phyloP scores from a whole-genome alignment of 2,797 vertebrate species.

The Falco rusticolus region DNA sequence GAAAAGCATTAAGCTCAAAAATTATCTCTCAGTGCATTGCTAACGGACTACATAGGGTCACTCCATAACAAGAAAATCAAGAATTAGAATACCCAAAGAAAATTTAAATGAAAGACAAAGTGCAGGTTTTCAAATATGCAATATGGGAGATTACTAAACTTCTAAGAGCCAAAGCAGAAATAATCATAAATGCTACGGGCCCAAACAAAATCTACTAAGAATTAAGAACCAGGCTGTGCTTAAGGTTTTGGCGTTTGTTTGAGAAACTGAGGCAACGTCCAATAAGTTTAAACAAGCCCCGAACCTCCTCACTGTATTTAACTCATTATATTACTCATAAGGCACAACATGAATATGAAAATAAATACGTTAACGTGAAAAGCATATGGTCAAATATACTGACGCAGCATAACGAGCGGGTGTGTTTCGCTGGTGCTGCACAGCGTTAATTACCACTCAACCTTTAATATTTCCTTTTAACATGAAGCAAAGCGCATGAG shows the following conservation, averaged over 20 bases:
- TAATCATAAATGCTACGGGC: neutral
- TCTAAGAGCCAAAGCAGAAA: neutral
- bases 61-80: neutral
- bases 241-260: neutral
- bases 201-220: neutral
- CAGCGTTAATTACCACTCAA: neutral
- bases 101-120: neutral
- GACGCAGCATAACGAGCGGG: conserved; percentile 11
- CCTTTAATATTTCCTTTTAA: neutral
- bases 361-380: conserved; percentile 16
- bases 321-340: neutral
- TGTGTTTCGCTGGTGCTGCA: neutral
- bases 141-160: neutral
- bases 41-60: neutral
- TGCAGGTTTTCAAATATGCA: neutral
- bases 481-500: neutral
- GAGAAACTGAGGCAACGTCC: neutral
- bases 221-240: neutral
- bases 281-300: neutral
- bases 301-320: neutral
- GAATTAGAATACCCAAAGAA: neutral
- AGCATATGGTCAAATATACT: neutral
- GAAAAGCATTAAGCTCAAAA: neutral
- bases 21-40: neutral
- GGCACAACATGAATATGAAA: neutral